phyloP scores from a whole-genome alignment of 2,888 invertebrate species.

The Agrochola macilenta region DNA sequence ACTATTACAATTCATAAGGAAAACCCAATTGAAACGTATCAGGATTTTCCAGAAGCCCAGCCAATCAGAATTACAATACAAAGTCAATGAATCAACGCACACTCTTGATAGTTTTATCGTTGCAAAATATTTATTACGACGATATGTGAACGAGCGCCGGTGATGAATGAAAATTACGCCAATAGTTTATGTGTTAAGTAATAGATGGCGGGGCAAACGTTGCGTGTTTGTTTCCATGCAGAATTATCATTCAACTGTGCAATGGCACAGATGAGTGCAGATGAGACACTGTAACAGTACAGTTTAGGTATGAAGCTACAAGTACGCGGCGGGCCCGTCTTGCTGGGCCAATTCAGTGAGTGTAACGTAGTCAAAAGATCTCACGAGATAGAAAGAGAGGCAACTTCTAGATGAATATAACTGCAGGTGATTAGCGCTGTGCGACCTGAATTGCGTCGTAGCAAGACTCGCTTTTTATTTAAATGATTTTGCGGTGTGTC shows the following conservation, averaged over 20 bases:
- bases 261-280: not conserved
- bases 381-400: no score
- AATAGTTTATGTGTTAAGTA: constrained; percentile 45
- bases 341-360: no score
- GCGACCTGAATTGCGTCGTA: no score
- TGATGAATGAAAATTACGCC: constrained; percentile 61
- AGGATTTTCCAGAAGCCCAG: constrained; percentile 45
- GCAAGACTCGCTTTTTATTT: no score
- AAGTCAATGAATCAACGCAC: constrained; percentile 55
- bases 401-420: no score
- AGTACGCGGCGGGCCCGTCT: no score
- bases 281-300: no score
- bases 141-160: constrained; percentile 49
- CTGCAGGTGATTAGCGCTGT: no score
- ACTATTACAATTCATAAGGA: constrained; percentile 47
- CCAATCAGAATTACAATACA: constrained; percentile 49
- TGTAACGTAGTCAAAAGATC: no score
- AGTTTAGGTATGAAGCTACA: no score
- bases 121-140: constrained; percentile 58
- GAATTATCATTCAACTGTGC: constrained; percentile 19
- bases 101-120: constrained; percentile 59
- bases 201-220: constrained; percentile 52
- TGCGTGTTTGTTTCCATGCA: constrained; percentile 37
- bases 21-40: constrained; percentile 18
- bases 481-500: no score